These are phyloP conservation scores for Pagetopsis macropterus DNA, from an alignment of 2,797 vertebrate genomes.

Conservation along the genomic window DNA sequence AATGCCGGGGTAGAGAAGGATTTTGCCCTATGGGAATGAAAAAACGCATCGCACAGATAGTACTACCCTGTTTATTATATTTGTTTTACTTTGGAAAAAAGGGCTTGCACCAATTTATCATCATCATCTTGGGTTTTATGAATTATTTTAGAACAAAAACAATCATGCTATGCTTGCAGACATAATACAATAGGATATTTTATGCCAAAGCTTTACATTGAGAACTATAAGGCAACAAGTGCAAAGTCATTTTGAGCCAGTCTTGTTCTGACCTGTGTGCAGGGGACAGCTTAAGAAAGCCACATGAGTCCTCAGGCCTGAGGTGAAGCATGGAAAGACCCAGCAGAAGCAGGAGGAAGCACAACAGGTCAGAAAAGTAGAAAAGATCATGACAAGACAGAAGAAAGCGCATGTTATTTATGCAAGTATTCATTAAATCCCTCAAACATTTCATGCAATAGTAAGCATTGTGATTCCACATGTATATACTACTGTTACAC, in stretches of 20 bases:
- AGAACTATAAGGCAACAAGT: background rate
- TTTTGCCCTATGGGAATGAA: constrained; percentile 83
- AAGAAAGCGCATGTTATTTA: background rate
- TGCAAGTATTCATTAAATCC: background rate
- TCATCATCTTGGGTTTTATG: background rate
- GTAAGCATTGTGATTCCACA: background rate
- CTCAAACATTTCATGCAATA: constrained; percentile 1
- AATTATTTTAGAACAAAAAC: background rate
- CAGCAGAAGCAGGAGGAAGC: constrained; percentile 37
- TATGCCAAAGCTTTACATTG: background rate
- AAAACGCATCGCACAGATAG: background rate
- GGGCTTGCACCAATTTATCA: background rate
- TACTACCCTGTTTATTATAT: no score
- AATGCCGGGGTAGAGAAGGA: constrained; percentile 89
- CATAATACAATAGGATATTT: background rate
- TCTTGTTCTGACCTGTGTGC: constrained; percentile 81
- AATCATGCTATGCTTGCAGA: background rate
- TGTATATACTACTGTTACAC: background rate
- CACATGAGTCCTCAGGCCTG: constrained; percentile 77
- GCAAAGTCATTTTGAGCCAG: constrained; percentile 8
- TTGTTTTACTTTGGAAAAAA: background rate
- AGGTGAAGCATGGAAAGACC: constrained; percentile 51
- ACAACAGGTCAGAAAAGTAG: constrained; percentile 35
- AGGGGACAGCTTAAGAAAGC: constrained; percentile 76
- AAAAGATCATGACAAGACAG: background rate